Evolutionary conservation across 2,888 invertebrate species (phyloP).

Genomic region (Eristalis tenax): DNA sequence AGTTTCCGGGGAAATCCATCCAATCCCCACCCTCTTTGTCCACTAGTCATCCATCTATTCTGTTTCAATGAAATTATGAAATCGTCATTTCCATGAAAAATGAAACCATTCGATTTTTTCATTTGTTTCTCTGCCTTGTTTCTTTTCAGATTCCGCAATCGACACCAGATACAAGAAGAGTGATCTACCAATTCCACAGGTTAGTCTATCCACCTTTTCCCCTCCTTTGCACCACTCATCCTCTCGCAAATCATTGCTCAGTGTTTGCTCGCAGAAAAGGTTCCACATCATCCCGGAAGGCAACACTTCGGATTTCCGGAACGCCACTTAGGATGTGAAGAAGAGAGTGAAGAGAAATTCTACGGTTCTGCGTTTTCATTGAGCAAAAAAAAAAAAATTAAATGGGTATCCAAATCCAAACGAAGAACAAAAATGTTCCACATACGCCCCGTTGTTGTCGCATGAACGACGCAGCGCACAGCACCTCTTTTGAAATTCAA

Average conservation of each 20-base stretch:
- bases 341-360: no score
- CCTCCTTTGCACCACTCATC: neutral
- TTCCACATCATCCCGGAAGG: neutral
- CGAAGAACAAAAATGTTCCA: constrained; percentile 5
- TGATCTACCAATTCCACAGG: constrained; percentile 66
- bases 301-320: neutral
- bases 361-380: no score
- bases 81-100: neutral
- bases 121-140: neutral
- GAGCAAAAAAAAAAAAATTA: neutral
- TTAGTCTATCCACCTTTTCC: constrained; percentile 20
- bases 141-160: constrained; percentile 68
- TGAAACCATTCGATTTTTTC: neutral
- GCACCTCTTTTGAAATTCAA: constrained; percentile 2
- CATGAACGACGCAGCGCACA: no score
- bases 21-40: no score
- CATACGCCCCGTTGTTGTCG: constrained; percentile 21
- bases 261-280: neutral
- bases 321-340: neutral
- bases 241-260: neutral
- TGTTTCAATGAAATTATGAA: no score
- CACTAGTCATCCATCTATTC: no score
- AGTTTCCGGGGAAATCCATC: no score
- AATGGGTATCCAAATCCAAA: neutral
- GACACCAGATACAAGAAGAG: constrained; percentile 73